A percentile compares a stretch with the other conserved stretches of the same genome.
Evolutionary conservation across 1,140 invertebrate genomes (phyloP).

Genomic region (Habropoda laboriosa): DNA sequence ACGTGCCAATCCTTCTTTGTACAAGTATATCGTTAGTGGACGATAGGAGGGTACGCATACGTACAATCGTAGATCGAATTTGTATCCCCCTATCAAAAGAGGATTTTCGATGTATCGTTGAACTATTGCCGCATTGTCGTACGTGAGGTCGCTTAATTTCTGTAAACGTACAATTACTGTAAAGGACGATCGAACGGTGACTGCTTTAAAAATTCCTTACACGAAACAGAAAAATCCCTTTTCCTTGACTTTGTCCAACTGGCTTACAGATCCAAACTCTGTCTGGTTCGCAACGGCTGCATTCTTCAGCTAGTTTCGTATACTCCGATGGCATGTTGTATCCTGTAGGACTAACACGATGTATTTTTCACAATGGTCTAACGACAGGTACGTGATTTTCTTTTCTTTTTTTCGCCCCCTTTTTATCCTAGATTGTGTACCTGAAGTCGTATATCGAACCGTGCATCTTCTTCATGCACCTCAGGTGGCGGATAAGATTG

Average conservation of each 20-base stretch:
- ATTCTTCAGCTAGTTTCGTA: slow-evolving; percentile 90
- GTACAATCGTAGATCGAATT: slow-evolving; percentile 93
- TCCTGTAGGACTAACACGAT: slow-evolving; percentile 85
- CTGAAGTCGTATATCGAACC: slow-evolving; percentile 92
- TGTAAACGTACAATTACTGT: slow-evolving; percentile 79
- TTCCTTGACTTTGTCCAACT: slow-evolving; percentile 91
- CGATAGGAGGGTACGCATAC: slow-evolving; percentile 92
- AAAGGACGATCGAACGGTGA: too few species aligned
- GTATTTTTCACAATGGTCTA: slow-evolving; percentile 25
- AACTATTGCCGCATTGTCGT: slow-evolving; percentile 88
- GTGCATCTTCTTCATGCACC: slow-evolving; percentile 91
- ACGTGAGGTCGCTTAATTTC: slow-evolving; percentile 89
- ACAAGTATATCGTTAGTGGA: slow-evolving; percentile 91
- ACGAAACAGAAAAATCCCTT: slow-evolving; percentile 91
- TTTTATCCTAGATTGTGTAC: slow-evolving; percentile 78
- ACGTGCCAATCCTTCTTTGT: slow-evolving; percentile 90
- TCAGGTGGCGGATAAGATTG: slow-evolving; percentile 88
- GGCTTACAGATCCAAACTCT: slow-evolving; percentile 93
- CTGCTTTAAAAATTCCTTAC: slow-evolving; percentile 79
- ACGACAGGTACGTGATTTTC: too few species aligned
- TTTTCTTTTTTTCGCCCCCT: too few species aligned
- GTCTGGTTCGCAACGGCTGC: slow-evolving; percentile 81
- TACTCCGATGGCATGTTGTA: slow-evolving; percentile 93
- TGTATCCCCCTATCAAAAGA: slow-evolving; percentile 92
- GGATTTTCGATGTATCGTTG: slow-evolving; percentile 94